phyloP scores from a whole-genome alignment of 1,140 invertebrate genomes.

The Euschistus heros region DNA sequence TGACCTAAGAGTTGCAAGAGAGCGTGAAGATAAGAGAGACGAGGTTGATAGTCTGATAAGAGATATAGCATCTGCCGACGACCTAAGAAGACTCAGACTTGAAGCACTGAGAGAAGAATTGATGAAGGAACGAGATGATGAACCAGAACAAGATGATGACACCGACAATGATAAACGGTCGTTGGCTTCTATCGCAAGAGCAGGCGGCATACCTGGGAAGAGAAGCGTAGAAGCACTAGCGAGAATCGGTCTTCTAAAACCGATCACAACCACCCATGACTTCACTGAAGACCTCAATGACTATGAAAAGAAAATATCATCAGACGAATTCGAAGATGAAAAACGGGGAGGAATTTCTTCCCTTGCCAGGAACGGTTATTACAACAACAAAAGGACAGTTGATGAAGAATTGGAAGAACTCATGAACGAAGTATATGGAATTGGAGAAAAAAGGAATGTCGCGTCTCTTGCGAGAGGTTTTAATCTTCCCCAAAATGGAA shows the following conservation, averaged over 20 bases:
- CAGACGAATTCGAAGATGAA: conserved; percentile 21
- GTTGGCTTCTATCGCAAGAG: conserved; percentile 25
- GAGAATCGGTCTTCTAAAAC: conserved; percentile 1
- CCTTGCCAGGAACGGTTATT: conserved; percentile 26
- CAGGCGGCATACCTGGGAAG: conserved; percentile 26
- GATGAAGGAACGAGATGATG: conserved; percentile 25
- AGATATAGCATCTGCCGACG: conserved; percentile 27
- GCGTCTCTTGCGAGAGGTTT: conserved; percentile 26
- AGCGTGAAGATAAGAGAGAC: conserved; percentile 27
- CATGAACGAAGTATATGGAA: conserved; percentile 26
- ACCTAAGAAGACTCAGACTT: conserved; percentile 23
- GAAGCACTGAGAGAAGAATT: conserved; percentile 29
- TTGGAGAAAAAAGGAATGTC: conserved; percentile 27
- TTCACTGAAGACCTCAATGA: conserved; percentile 7
- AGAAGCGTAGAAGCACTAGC: not conserved
- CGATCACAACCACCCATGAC: not conserved
- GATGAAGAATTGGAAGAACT: conserved; percentile 26
- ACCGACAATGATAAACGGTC: conserved; percentile 28
- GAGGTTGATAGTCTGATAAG: conserved; percentile 27
- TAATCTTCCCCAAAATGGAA: conserved; percentile 22
- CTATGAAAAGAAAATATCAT: conserved; percentile 19
- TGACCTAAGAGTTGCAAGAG: conserved; percentile 23
- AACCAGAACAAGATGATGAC: conserved; percentile 13
- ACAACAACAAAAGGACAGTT: conserved; percentile 21
- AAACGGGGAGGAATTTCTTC: conserved; percentile 28